Conservation (phyloP, 2,888 invertebrate genomes). For the Myathropa florea region DNA sequence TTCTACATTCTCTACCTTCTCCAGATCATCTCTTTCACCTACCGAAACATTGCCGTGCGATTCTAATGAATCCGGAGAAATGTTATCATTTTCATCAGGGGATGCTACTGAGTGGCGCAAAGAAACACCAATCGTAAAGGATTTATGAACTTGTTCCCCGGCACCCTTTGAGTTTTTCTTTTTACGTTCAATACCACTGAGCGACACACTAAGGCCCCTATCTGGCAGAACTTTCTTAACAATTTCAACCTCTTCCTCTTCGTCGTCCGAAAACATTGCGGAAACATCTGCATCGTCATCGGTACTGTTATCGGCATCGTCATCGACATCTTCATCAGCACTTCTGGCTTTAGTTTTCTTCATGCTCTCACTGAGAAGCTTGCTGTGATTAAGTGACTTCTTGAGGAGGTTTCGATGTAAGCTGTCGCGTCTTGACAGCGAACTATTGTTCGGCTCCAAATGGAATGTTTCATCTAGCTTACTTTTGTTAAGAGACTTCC, state of each 20-base stretch:
- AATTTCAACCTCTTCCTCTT: constrained; percentile 7
- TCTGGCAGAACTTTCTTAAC: not conserved
- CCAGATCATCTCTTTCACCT: constrained; percentile 72
- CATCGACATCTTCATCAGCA: not conserved
- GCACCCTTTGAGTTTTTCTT: constrained; percentile 30
- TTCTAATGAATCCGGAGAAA: not conserved
- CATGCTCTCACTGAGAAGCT: not conserved
- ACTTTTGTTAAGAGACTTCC: constrained; percentile 32
- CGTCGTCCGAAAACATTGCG: constrained; percentile 11
- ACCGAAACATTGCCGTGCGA: constrained; percentile 1
- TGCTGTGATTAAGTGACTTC: constrained; percentile 42
- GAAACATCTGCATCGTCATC: not conserved
- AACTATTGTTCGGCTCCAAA: constrained; percentile 16
- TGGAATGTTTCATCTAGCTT: constrained; percentile 56
- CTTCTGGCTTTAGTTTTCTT: not conserved
- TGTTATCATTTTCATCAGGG: not conserved
- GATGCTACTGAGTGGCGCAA: constrained; percentile 15
- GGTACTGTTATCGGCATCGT: not conserved
- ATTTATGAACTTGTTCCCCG: constrained; percentile 56
- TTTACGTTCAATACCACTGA: constrained; percentile 51
- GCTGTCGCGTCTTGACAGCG: constrained; percentile 2
- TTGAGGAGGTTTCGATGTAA: constrained; percentile 26
- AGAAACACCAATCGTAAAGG: constrained; percentile 72
- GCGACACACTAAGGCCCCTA: constrained; percentile 68
- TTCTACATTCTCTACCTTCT: constrained; percentile 72